These are phyloP conservation scores for Ceratina japonica DNA, from an alignment of 1,140 invertebrate genomes.

Conservation along the genomic window DNA sequence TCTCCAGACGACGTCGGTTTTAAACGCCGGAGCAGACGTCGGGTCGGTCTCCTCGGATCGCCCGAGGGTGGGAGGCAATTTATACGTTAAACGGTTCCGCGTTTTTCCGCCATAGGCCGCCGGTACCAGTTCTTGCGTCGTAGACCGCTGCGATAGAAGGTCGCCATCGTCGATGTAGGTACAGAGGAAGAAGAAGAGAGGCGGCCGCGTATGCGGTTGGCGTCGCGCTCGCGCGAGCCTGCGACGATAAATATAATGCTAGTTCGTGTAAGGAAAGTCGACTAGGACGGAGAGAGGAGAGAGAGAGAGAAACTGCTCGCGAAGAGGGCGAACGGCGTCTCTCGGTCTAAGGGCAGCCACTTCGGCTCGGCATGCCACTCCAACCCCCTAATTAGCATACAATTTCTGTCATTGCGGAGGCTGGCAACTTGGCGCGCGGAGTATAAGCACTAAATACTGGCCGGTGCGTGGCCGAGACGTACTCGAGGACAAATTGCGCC, in stretches of 20 bases:
- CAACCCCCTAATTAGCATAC: conserved; percentile 63
- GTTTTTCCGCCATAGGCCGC: conserved; percentile 7
- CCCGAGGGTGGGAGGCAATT: conserved; percentile 22
- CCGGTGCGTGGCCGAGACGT: conserved; percentile 9
- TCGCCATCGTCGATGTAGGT: conserved; percentile 12
- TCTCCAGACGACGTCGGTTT: no score
- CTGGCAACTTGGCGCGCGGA: background rate
- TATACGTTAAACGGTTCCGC: conserved; percentile 44
- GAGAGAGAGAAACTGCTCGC: no score
- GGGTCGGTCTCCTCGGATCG: background rate
- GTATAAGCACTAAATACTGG: conserved; percentile 39
- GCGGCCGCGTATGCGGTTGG: background rate
- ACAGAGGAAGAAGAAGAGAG: background rate
- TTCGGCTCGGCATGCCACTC: conserved; percentile 33
- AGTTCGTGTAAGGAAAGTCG: conserved; percentile 38
- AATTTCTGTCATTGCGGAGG: conserved; percentile 61
- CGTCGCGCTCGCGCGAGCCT: background rate
- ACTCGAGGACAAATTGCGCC: conserved; percentile 59
- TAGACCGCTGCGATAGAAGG: background rate
- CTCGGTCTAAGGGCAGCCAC: conserved; percentile 33
- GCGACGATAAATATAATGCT: conserved; percentile 43
- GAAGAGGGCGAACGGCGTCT: background rate
- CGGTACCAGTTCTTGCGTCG: conserved; percentile 37
- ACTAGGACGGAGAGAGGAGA: conserved; percentile 8
- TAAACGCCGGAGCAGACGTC: no score